phyloP scores from a whole-genome alignment of 1,140 invertebrate genomes.

The Diuraphis noxia region DNA sequence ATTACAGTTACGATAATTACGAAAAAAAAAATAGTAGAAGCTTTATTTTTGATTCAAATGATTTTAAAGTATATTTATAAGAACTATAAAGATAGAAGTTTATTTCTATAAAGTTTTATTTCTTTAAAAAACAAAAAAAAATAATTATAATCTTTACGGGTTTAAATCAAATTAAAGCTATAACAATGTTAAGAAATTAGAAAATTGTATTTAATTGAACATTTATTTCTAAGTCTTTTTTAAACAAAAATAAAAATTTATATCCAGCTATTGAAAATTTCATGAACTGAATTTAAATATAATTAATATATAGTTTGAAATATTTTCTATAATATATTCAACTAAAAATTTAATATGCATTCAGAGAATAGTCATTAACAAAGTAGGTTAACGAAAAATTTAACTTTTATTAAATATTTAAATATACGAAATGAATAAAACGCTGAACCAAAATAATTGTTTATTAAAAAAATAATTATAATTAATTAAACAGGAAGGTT shows the following conservation, averaged over 20 bases:
- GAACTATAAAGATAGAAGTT: not conserved
- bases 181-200: not conserved
- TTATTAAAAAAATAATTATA: not conserved
- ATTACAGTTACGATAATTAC: not conserved
- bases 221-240: not conserved
- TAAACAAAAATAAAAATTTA: not conserved
- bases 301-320: not conserved
- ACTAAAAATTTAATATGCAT: not conserved
- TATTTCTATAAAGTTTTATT: constrained; percentile 5
- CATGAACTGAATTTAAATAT: not conserved
- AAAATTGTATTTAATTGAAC: not conserved
- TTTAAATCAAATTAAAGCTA: constrained; percentile 3
- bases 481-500: not conserved
- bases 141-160: not conserved
- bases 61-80: constrained; percentile 10
- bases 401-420: not conserved
- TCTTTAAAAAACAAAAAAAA: not conserved
- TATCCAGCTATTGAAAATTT: not conserved
- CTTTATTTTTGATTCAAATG: constrained; percentile 14
- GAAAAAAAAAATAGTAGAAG: not conserved
- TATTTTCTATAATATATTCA: not conserved
- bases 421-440: not conserved
- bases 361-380: not conserved
- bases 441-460: not conserved
- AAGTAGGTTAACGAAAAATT: not conserved